These are phyloP conservation scores for Rhinichthys osculus DNA, from an alignment of 2,797 vertebrate species.

Conservation along the genomic window DNA sequence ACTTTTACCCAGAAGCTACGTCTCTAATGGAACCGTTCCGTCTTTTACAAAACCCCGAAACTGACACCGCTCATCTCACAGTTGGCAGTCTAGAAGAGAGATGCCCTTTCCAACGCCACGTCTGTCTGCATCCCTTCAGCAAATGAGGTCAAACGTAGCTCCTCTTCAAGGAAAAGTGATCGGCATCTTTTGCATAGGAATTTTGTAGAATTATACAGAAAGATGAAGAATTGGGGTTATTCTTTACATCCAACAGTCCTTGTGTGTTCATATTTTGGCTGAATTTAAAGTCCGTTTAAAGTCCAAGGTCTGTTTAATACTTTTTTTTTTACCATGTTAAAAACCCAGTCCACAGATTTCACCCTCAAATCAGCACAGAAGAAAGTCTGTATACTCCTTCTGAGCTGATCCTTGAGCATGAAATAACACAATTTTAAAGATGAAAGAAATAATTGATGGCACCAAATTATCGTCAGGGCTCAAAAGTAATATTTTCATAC, in stretches of 20 bases:
- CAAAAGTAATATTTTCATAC: constrained; percentile 29
- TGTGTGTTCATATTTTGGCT: neutral
- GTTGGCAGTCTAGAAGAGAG: constrained; percentile 11
- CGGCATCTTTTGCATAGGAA: constrained; percentile 6
- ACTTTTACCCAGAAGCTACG: constrained; percentile 30
- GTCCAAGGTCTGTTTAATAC: neutral
- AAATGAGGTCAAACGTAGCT: constrained; percentile 37
- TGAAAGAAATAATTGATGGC: constrained; percentile 26
- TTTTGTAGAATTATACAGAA: neutral
- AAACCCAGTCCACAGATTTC: constrained; percentile 9
- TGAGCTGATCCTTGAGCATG: constrained; percentile 9
- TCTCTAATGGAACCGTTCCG: constrained; percentile 16
- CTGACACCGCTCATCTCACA: constrained; percentile 29
- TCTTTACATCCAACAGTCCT: neutral
- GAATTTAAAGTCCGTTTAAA: neutral
- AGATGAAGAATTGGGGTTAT: neutral
- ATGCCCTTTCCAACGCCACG: constrained; percentile 24
- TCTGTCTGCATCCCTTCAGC: constrained; percentile 24
- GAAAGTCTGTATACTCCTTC: constrained; percentile 8
- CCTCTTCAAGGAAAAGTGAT: neutral
- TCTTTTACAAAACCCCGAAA: constrained; percentile 19
- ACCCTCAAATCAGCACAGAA: neutral
- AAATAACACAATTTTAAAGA: constrained; percentile 32
- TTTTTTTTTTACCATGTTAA: neutral
- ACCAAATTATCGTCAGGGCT: constrained; percentile 1